These are phyloP conservation scores for Anguilla anguilla DNA, from an alignment of 2,797 vertebrate species.

Conservation along the genomic window DNA sequence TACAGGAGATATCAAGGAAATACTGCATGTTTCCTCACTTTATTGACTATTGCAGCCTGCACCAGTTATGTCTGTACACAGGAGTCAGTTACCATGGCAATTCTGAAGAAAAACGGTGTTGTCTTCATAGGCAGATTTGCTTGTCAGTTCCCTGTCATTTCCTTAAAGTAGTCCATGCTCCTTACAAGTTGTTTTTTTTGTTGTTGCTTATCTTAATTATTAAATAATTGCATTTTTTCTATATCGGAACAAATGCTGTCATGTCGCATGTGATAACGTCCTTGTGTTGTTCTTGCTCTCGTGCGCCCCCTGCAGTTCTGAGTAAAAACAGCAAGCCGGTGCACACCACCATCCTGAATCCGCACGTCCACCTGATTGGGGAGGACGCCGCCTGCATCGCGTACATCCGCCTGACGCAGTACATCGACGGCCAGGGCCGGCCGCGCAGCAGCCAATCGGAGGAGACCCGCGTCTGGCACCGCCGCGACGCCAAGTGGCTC, in stretches of 20 bases:
- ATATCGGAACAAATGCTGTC: background rate
- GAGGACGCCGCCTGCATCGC: constrained; percentile 98
- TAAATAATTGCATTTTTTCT: background rate
- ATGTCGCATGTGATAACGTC: background rate
- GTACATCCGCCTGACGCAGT: constrained; percentile 98
- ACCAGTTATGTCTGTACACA: background rate
- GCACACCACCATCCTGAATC: constrained; percentile 98
- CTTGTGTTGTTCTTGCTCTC: background rate
- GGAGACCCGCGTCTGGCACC: constrained; percentile 98
- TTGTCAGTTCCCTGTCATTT: background rate
- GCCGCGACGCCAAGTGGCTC: constrained; percentile 96
- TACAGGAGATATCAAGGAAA: background rate
- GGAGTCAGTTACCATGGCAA: background rate
- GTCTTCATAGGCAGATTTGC: background rate
- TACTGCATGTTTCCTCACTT: background rate
- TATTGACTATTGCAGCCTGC: background rate
- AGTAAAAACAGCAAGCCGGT: constrained; percentile 99
- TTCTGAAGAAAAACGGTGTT: background rate
- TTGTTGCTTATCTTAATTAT: background rate
- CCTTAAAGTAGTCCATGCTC: no score
- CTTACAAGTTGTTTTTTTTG: background rate
- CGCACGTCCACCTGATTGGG: constrained; percentile 95
- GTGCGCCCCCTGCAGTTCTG: constrained; percentile 75
- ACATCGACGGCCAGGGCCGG: constrained; percentile 91
- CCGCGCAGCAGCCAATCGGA: constrained; percentile 96